Percentiles rank a stretch among this genome's conserved stretches.
Conservation (phyloP, 2,888 invertebrate species). For the Prionchulus punctatus region DNA sequence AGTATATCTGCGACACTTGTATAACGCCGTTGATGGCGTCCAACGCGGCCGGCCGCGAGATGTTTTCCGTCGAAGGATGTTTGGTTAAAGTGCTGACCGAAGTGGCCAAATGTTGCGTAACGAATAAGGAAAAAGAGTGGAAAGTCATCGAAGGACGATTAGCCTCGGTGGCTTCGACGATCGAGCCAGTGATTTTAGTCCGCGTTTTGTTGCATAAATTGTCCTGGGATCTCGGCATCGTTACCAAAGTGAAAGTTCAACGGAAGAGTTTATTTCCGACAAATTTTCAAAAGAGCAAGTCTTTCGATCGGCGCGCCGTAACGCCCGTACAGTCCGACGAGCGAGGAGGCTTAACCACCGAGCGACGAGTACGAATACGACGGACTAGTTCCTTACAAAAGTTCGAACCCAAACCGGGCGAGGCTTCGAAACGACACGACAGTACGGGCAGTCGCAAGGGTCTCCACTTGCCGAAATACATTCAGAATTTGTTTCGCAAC, state of each 20-base stretch:
- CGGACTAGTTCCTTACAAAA: constrained; percentile 1
- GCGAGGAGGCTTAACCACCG: not conserved
- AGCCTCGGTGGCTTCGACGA: not conserved
- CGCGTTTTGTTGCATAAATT: constrained; percentile 28
- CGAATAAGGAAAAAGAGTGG: not conserved
- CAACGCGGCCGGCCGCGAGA: not conserved
- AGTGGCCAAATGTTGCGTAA: not conserved
- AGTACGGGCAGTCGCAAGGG: not conserved
- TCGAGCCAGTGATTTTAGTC: constrained; percentile 22
- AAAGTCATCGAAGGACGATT: not conserved
- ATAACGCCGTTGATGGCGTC: constrained; percentile 14
- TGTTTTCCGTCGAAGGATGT: constrained; percentile 9
- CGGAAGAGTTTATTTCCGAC: not conserved
- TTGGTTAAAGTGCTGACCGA: too few species aligned
- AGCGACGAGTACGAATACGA: not conserved
- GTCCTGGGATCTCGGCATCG: constrained; percentile 27
- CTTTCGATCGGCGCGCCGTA: not conserved
- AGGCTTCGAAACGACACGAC: not conserved
- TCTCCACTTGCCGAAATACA: constrained; percentile 28
- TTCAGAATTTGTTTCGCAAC: constrained; percentile 25
- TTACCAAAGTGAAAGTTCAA: constrained; percentile 4
- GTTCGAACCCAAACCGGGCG: not conserved
- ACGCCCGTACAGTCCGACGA: not conserved
- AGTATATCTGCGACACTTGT: constrained; percentile 28
- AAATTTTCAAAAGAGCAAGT: not conserved